phyloP scores from a whole-genome alignment of 1,140 invertebrate species.

The Lepidurus packardi region DNA sequence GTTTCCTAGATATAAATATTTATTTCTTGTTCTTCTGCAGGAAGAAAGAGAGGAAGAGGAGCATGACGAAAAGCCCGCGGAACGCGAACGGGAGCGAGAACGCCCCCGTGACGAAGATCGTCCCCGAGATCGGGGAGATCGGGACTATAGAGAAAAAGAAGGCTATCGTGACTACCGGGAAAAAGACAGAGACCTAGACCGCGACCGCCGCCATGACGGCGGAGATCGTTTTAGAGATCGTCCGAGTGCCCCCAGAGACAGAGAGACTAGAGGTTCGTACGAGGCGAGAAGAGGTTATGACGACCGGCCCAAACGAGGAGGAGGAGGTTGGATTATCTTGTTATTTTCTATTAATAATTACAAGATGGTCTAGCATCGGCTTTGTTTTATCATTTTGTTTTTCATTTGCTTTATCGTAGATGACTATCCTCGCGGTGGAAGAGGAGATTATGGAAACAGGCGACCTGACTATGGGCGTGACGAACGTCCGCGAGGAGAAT shows the following conservation, averaged over 20 bases:
- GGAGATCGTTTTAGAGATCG: constrained; percentile 11
- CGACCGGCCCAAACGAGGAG: not conserved
- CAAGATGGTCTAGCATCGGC: too few species aligned
- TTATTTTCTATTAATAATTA: not conserved
- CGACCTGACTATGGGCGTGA: constrained; percentile 7
- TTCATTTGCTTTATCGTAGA: not conserved
- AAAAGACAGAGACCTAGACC: not conserved
- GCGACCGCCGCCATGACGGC: not conserved
- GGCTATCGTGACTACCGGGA: not conserved
- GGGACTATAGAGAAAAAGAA: not conserved
- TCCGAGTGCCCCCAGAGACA: not conserved
- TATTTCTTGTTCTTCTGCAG: not conserved
- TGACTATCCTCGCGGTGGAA: constrained; percentile 5
- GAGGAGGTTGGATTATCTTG: not conserved
- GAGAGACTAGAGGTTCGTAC: constrained; percentile 1
- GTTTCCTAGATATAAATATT: not conserved
- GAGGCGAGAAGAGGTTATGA: not conserved
- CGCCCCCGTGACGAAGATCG: not conserved
- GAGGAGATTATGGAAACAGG: not conserved
- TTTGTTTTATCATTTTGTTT: too few species aligned
- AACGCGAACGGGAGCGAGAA: not conserved
- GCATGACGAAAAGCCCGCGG: not conserved
- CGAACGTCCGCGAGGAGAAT: constrained; percentile 9
- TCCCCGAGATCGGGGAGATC: not conserved
- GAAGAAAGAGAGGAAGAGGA: not conserved